These are phyloP conservation scores for Hylaeus volcanicus DNA, from an alignment of 1,140 invertebrate species.

Conservation along the genomic window DNA sequence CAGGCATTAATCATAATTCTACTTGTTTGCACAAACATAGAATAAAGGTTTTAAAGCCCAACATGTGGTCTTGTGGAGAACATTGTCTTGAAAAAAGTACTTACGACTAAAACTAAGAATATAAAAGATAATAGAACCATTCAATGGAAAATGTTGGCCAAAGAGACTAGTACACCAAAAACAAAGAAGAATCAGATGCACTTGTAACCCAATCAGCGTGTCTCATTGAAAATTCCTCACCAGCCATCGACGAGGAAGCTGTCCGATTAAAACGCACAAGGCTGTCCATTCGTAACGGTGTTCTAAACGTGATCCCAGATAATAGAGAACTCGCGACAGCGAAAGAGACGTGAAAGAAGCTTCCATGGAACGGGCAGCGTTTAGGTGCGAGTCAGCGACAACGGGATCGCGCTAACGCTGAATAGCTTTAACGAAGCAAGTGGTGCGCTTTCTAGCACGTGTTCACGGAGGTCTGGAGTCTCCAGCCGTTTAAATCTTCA, in stretches of 20 bases:
- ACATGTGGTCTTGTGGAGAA: too few relatives aligned
- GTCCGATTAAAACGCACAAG: background rate
- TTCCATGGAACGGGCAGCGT: slow-evolving; percentile 5
- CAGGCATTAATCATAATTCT: too few relatives aligned
- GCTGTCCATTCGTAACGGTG: background rate
- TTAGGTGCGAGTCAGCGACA: slow-evolving; percentile 46
- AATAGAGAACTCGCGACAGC: background rate
- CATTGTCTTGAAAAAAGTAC: too few relatives aligned
- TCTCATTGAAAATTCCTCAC: too few relatives aligned
- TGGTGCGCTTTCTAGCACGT: slow-evolving; percentile 25
- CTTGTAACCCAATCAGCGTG: too few relatives aligned
- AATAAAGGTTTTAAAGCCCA: too few relatives aligned
- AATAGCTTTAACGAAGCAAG: slow-evolving; percentile 73
- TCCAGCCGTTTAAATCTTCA: slow-evolving; percentile 16
- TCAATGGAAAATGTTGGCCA: too few relatives aligned
- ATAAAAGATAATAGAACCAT: too few relatives aligned
- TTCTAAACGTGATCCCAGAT: background rate
- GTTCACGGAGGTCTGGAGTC: slow-evolving; percentile 11
- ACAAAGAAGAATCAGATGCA: too few relatives aligned
- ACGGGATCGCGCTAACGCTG: slow-evolving; percentile 50
- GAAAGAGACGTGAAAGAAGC: background rate
- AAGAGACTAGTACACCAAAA: too few relatives aligned
- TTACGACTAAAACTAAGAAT: too few relatives aligned
- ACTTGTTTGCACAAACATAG: too few relatives aligned
- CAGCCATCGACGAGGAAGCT: background rate